These are phyloP conservation scores for Stegostoma tigrinum DNA, from an alignment of 2,113 vertebrate genomes.

Conservation along the genomic window DNA sequence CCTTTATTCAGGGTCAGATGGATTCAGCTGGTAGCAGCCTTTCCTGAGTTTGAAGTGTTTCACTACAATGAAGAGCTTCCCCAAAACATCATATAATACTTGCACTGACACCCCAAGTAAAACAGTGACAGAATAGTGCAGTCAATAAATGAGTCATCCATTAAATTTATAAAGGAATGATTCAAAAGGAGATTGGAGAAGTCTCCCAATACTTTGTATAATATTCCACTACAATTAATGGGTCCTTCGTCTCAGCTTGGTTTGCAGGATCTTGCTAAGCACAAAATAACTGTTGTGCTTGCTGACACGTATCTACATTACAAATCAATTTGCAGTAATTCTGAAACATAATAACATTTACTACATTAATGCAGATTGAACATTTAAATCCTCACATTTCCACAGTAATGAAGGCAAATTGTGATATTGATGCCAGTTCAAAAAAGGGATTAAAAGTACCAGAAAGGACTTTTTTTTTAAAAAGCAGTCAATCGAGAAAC, in stretches of 20 bases:
- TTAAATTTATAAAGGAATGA: not conserved
- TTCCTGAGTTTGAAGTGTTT: not conserved
- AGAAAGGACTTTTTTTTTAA: not conserved
- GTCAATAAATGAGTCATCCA: not conserved
- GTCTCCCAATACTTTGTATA: not conserved
- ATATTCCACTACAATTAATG: not conserved
- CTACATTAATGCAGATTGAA: not conserved
- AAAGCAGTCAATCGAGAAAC: not conserved
- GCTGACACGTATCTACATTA: not conserved
- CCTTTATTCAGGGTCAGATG: not conserved
- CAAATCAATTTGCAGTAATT: not conserved
- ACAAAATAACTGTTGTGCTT: not conserved
- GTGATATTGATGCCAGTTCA: not conserved
- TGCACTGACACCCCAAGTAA: not conserved
- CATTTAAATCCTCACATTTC: not conserved
- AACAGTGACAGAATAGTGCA: not conserved
- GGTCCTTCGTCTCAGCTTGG: not conserved
- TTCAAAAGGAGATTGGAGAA: not conserved
- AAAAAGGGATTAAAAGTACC: not conserved
- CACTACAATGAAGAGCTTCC: not conserved
- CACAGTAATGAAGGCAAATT: not conserved
- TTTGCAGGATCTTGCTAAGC: not conserved
- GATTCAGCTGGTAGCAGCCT: not conserved
- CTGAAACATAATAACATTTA: not conserved
- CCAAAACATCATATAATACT: not conserved